phyloP scores from a whole-genome alignment of 2,113 vertebrate species.

The Tachysurus fulvidraco region DNA sequence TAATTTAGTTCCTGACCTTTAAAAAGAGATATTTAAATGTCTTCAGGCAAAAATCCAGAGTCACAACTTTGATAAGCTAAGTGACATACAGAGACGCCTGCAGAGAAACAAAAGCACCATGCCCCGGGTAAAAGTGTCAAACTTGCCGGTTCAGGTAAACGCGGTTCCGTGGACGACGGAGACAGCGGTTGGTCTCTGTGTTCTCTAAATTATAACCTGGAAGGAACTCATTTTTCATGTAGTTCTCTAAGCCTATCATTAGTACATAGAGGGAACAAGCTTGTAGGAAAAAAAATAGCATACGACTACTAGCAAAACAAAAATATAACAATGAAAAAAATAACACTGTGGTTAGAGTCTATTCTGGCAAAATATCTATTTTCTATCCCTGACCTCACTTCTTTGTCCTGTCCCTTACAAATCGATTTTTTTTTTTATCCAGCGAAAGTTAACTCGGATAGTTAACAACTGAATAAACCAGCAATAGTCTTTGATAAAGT shows the following conservation, averaged over 20 bases:
- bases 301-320: too few species aligned
- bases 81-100: slow-evolving; percentile 67
- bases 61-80: slow-evolving; percentile 71
- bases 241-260: not conserved
- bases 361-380: not conserved
- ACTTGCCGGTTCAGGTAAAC: slow-evolving; percentile 51
- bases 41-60: slow-evolving; percentile 72
- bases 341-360: not conserved
- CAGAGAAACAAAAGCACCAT: slow-evolving; percentile 66
- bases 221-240: slow-evolving; percentile 8
- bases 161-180: not conserved
- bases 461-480: not conserved
- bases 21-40: slow-evolving; percentile 72
- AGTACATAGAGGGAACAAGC: not conserved
- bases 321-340: not conserved
- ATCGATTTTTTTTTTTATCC: not conserved
- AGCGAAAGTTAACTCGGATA: not conserved
- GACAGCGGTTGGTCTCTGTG: not conserved
- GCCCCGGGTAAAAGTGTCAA: slow-evolving; percentile 69
- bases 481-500: not conserved
- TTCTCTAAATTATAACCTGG: slow-evolving; percentile 25
- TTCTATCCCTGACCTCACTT: not conserved
- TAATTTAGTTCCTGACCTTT: slow-evolving; percentile 75
- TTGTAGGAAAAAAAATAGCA: not conserved
- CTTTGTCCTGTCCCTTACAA: not conserved